Evolutionary conservation across 2,888 invertebrate species (phyloP).

Genomic region (Chaitophorus viminalis): DNA sequence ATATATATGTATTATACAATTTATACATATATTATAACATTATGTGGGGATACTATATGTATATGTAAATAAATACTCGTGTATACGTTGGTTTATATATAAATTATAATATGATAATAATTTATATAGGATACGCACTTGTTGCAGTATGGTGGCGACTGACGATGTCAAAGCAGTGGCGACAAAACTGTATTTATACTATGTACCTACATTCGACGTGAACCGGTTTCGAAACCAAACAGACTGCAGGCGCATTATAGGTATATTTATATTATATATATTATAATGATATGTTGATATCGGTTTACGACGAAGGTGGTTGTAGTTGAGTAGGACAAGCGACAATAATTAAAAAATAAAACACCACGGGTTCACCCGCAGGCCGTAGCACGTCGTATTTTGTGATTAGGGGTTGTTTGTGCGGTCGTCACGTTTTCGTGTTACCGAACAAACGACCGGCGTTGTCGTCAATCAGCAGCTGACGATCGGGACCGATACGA

Average conservation of each 20-base stretch:
- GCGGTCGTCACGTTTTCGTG: background rate
- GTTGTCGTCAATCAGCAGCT: background rate
- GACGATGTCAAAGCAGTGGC: background rate
- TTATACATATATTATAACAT: too few species aligned
- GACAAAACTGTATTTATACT: background rate
- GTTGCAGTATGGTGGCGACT: background rate
- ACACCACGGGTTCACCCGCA: background rate
- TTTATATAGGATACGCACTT: too few species aligned
- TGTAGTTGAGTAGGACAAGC: too few species aligned
- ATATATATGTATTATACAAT: too few species aligned
- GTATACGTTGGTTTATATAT: too few species aligned
- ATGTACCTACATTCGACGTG: background rate
- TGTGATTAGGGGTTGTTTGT: background rate
- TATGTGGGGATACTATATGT: too few species aligned
- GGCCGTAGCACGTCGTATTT: background rate
- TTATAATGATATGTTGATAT: background rate
- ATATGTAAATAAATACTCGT: too few species aligned
- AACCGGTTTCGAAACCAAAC: background rate
- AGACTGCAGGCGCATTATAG: background rate
- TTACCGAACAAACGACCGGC: background rate
- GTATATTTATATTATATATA: background rate
- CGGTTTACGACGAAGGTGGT: background rate
- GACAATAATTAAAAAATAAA: background rate
- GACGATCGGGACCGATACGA: background rate
- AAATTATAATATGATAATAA: too few species aligned